Evolutionary conservation across 1,140 invertebrate species (phyloP), one percentile per base, ranked within the genome.

Genomic region (Zophobas morio): DNA sequence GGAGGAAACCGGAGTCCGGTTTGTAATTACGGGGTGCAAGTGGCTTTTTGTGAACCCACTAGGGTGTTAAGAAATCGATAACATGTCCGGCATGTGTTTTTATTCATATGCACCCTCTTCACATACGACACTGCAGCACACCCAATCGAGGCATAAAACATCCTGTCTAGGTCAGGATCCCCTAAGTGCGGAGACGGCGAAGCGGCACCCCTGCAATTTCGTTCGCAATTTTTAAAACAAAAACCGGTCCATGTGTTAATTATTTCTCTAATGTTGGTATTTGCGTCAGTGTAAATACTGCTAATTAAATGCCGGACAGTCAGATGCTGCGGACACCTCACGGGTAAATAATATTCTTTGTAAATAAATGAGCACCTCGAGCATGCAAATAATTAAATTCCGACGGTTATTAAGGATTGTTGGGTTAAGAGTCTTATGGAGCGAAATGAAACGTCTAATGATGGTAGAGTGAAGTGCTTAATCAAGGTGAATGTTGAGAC

Each of bases 21-120:
- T 20, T 2, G 60, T 66, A 66, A 42, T 66, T 40, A 66, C 60
- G 33, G 60, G 60, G 60, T 66, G 60, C 60, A 66, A 66, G 60
- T 66, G 60, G 60, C 60, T 66, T 66, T 66, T 66, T 66, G 37
- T 66, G n/a, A 6, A 66, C 37, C 60, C 60, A 32, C 33, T 66
- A 42, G 60, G 60, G 60, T 66, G 60, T 66, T 66, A 66, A 66
- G 60, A 66, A 66, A 66, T 66, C 60, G 60, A 66, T 66, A 66
- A 66, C 60, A 66, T 42, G 60, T 66, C 60, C 60, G 60, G 60
- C 60, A 66, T 66, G 60, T 66, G 60, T 66, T 66, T 66, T 66
- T 66, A 66, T 66, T 66, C 60, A 66, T 66, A 66, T 66, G 60
- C 60, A 66, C 60, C 60, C 60, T 35, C 20, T 3, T 5, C 54